Conservation (phyloP, 2,888 invertebrate genomes). For the Oscheius myriophilus region DNA sequence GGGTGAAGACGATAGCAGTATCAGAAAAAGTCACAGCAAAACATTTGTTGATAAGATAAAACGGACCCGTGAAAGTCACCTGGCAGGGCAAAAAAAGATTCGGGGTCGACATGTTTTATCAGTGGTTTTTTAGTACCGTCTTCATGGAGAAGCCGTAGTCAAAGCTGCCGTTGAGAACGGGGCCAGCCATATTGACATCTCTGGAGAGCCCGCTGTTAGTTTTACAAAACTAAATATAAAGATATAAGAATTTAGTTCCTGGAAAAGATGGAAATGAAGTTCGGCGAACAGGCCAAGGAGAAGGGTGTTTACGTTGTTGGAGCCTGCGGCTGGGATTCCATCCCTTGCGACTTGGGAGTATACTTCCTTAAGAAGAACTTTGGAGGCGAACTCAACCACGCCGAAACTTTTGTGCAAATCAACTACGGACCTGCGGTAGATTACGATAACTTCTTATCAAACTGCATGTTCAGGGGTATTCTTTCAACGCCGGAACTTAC, state of each 20-base stretch:
- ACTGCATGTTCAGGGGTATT: constrained; percentile 73
- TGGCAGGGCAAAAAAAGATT: not conserved
- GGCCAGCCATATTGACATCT: constrained; percentile 89
- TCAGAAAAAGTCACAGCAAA: constrained; percentile 11
- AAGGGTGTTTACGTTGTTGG: constrained; percentile 82
- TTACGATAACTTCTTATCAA: too few relatives aligned
- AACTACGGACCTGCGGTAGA: constrained; percentile 64
- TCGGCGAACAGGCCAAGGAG: constrained; percentile 76
- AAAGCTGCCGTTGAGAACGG: constrained; percentile 84
- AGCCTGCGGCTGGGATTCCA: constrained; percentile 80
- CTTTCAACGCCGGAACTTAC: constrained; percentile 87
- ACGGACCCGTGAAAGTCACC: not conserved
- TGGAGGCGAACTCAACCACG: constrained; percentile 74
- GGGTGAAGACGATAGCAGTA: constrained; percentile 8
- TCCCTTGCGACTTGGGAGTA: constrained; percentile 85
- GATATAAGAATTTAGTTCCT: constrained; percentile 76
- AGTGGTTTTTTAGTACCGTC: constrained; percentile 73
- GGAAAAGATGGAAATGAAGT: constrained; percentile 85
- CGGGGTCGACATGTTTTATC: not conserved
- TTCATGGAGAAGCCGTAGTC: constrained; percentile 89
- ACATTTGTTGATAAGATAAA: constrained; percentile 24
- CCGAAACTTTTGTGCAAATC: constrained; percentile 68
- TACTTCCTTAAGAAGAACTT: constrained; percentile 83
- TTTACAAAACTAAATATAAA: not conserved
- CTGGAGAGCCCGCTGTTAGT: constrained; percentile 83